phyloP scores from a whole-genome alignment of 2,888 invertebrate species.

The Ommatoiulus sabulosus region DNA sequence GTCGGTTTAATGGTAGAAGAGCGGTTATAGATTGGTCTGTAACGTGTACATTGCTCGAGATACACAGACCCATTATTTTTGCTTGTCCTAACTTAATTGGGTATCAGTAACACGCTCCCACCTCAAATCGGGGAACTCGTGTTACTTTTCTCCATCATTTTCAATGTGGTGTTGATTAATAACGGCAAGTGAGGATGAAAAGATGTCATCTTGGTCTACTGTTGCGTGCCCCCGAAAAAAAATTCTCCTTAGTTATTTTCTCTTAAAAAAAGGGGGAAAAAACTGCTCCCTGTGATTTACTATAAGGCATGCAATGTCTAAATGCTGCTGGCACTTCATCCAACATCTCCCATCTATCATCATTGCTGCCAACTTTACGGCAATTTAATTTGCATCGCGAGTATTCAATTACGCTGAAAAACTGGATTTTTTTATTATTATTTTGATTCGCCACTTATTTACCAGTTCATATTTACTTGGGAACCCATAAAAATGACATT shows the following conservation, averaged over 20 bases:
- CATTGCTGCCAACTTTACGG: constrained; percentile 38
- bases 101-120: not conserved
- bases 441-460: constrained; percentile 13
- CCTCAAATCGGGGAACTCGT: constrained; percentile 12
- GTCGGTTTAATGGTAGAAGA: too few relatives aligned
- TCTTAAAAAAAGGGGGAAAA: not conserved
- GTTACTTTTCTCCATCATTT: constrained; percentile 11
- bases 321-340: constrained; percentile 40
- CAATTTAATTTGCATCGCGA: constrained; percentile 24
- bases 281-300: not conserved
- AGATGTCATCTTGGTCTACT: constrained; percentile 36
- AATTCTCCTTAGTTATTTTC: not conserved
- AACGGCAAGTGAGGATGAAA: constrained; percentile 29
- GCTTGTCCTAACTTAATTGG: constrained; percentile 1
- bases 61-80: not conserved
- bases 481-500: not conserved
- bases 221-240: not conserved
- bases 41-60: too few relatives aligned
- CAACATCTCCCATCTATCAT: constrained; percentile 8
- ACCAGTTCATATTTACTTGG: constrained; percentile 22
- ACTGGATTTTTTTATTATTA: not conserved
- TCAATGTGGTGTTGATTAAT: constrained; percentile 40
- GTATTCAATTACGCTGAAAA: constrained; percentile 13
- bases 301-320: not conserved
- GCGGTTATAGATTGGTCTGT: too few relatives aligned